Evolutionary conservation across 1,140 invertebrate genomes (phyloP).

Genomic region (Trichonephila clavata): DNA sequence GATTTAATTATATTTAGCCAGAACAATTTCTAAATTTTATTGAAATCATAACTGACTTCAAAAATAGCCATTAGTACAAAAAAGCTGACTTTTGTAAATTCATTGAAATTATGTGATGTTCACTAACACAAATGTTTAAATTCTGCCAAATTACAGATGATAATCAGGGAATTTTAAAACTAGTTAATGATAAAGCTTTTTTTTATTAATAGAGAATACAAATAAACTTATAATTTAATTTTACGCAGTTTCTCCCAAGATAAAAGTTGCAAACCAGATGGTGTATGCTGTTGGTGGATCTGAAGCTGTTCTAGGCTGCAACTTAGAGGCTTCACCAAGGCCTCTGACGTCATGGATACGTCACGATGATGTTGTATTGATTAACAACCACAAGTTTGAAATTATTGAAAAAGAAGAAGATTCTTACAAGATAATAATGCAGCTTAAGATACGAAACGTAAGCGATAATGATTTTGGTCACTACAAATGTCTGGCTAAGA

Average conservation of each 20-base stretch:
- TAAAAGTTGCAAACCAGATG: conserved; percentile 82
- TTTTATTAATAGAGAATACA: too few species aligned
- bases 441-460: conserved; percentile 80
- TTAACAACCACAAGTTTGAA: conserved; percentile 75
- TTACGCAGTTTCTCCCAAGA: conserved; percentile 81
- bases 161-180: background rate
- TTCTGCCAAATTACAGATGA: background rate
- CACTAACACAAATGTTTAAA: background rate
- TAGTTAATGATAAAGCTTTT: background rate
- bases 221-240: too few species aligned
- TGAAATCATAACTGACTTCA: too few species aligned
- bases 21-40: too few species aligned
- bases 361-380: conserved; percentile 76
- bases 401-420: conserved; percentile 70
- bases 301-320: conserved; percentile 81
- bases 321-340: conserved; percentile 80
- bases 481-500: conserved; percentile 95
- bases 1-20: too few species aligned
- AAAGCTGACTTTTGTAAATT: too few species aligned
- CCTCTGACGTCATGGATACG: conserved; percentile 78
- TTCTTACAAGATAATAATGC: conserved; percentile 66
- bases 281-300: conserved; percentile 81
- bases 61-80: too few species aligned
- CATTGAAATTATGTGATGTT: too few species aligned
- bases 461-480: conserved; percentile 88